These are phyloP conservation scores for Chionomys nivalis DNA, from an alignment of 2,113 vertebrate genomes.

Conservation along the genomic window DNA sequence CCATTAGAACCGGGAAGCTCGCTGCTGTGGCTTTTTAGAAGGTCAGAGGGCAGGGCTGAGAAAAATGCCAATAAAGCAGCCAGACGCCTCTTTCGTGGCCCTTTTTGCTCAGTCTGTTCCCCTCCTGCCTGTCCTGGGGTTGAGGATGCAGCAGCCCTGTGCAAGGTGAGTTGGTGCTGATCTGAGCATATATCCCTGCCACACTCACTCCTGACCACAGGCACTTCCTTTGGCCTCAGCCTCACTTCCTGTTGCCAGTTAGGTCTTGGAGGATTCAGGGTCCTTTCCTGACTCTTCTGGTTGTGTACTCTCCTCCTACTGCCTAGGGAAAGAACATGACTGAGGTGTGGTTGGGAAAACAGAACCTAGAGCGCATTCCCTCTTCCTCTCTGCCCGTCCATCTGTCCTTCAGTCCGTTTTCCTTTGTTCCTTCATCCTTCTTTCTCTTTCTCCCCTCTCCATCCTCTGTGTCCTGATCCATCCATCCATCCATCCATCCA, in stretches of 20 bases:
- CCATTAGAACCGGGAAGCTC: background rate
- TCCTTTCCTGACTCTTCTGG: background rate
- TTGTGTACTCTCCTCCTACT: accelerated
- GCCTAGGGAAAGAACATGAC: background rate
- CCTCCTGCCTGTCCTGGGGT: background rate
- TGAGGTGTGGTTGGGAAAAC: too few relatives aligned
- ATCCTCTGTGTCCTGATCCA: too few relatives aligned
- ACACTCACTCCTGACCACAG: background rate
- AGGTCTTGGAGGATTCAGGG: background rate
- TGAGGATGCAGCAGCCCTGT: background rate
- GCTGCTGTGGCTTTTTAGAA: background rate
- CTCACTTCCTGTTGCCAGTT: background rate
- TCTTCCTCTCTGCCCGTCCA: background rate
- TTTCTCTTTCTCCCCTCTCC: too few relatives aligned
- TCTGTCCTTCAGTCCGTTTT: background rate
- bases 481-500: too few relatives aligned
- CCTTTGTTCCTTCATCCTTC: background rate
- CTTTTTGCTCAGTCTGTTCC: background rate
- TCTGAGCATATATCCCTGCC: background rate
- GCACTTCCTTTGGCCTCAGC: background rate
- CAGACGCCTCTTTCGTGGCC: background rate
- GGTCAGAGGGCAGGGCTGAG: background rate
- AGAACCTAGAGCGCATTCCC: background rate
- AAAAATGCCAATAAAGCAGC: background rate
- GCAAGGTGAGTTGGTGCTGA: background rate